Conservation (phyloP, 2,888 invertebrate genomes). For the Eristalinus sepulchralis region DNA sequence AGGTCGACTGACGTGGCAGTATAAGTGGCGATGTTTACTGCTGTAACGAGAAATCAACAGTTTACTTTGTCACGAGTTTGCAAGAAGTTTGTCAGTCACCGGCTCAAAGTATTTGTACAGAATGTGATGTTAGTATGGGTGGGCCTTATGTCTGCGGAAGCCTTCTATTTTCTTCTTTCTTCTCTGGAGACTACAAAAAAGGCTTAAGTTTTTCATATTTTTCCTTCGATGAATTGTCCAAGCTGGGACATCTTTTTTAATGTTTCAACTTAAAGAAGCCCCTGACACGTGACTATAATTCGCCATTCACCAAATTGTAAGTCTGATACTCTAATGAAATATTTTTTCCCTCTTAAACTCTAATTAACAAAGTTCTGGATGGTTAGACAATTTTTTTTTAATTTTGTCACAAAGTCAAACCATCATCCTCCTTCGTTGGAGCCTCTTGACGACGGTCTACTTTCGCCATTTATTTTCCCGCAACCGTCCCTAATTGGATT, state of each 20-base stretch:
- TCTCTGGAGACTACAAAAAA: no score
- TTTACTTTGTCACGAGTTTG: not conserved
- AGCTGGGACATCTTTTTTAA: no score
- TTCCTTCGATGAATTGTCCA: no score
- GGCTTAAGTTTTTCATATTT: no score
- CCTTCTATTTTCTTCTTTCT: no score
- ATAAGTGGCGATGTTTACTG: not conserved
- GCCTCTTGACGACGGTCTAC: not conserved
- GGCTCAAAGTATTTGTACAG: not conserved
- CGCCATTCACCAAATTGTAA: no score
- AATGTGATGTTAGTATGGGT: not conserved
- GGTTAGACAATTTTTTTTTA: not conserved
- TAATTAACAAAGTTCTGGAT: not conserved
- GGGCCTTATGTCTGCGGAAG: no score
- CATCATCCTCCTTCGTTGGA: not conserved
- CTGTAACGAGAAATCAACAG: not conserved
- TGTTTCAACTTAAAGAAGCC: no score
- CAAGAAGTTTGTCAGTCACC: not conserved
- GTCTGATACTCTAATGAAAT: no score
- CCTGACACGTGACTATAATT: no score
- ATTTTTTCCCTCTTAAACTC: no score
- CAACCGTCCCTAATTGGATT: not conserved
- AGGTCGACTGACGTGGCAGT: not conserved
- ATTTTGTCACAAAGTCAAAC: not conserved
- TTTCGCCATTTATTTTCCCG: not conserved